Conservation (phyloP, 2,888 invertebrate genomes). For the Limnephilus marmoratus region DNA sequence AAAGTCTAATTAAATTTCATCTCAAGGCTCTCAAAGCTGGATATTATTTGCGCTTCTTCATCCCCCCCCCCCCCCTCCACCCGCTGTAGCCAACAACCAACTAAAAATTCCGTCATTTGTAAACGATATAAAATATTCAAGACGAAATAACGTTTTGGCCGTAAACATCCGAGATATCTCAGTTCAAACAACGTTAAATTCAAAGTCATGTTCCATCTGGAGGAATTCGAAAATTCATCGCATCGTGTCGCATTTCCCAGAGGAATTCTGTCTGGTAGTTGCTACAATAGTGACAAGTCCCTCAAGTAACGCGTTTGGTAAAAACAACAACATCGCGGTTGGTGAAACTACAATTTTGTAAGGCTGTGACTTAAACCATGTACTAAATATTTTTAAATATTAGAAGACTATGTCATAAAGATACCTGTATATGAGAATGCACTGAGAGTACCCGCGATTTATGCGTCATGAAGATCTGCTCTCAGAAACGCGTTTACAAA, state of each 20-base stretch:
- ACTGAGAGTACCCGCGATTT: too few species aligned
- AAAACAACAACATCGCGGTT: not conserved
- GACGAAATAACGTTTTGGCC: constrained; percentile 24
- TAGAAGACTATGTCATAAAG: too few species aligned
- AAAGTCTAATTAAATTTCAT: not conserved
- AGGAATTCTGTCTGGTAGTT: not conserved
- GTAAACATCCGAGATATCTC: constrained; percentile 7
- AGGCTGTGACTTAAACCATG: too few species aligned
- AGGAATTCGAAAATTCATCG: constrained; percentile 37
- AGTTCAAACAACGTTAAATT: constrained; percentile 30
- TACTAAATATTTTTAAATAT: too few species aligned
- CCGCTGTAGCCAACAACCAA: not conserved
- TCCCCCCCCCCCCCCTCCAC: not conserved
- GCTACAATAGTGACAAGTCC: not conserved
- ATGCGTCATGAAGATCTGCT: too few species aligned
- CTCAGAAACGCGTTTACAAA: too few species aligned
- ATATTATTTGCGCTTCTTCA: not conserved
- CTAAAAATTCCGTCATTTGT: constrained; percentile 7
- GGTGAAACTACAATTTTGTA: not conserved
- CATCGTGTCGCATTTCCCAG: constrained; percentile 13
- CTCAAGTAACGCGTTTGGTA: not conserved
- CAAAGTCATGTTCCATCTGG: not conserved
- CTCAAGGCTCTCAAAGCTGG: not conserved
- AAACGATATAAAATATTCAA: constrained; percentile 25
- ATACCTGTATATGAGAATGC: too few species aligned